Evolutionary conservation across 53 echinoderm and acorn worm species (phyloP), one percentile per base, ranked within the genome.

Genomic region (Temnopleurus reevesii): DNA sequence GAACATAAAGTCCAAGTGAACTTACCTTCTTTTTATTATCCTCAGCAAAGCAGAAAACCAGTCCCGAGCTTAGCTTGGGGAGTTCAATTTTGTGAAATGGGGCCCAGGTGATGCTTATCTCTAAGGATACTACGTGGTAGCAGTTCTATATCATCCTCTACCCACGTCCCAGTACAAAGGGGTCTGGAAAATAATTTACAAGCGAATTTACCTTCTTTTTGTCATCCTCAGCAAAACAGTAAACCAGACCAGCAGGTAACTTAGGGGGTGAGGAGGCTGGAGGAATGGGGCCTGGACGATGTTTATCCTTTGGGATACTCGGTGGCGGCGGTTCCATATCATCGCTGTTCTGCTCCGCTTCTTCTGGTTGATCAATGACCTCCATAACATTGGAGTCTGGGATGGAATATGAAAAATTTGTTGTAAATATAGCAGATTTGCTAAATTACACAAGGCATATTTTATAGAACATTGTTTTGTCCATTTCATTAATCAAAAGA

Each of bases 161-260:
- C n/a, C n/a, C n/a, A n/a, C n/a, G n/a, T n/a, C n/a, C n/a, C n/a
- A n/a, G n/a, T n/a, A n/a, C n/a, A n/a, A n/a, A n/a, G n/a, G n/a
- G n/a, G n/a, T n/a, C n/a, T n/a, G n/a, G n/a, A n/a, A n/a, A n/a
- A n/a, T n/a, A n/a, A n/a, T n/a, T n/a, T n/a, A n/a, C n/a, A n/a
- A n/a, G n/a, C n/a, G n/a, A n/a, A n/a, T n/a, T 47, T n/a, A 66
- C 88, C 51, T 87, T 87, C 51, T 66, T 87, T 53, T 87, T 31
- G 33, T 87, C 88, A 66, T 54, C 29, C 34, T 46, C 31, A 54
- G 88, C 47, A 87, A 49, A 87, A 19, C 34, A 53, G 88, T 66
- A 86, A 3, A 61, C 43, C 18, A 86, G 86, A 33, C 56, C 80
- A 38, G 47, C 60, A 38, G 87, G 87, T 25, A 87, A 53, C 13